phyloP scores from a whole-genome alignment of 2,888 invertebrate species.

The Drosophila pseudotalamancana region DNA sequence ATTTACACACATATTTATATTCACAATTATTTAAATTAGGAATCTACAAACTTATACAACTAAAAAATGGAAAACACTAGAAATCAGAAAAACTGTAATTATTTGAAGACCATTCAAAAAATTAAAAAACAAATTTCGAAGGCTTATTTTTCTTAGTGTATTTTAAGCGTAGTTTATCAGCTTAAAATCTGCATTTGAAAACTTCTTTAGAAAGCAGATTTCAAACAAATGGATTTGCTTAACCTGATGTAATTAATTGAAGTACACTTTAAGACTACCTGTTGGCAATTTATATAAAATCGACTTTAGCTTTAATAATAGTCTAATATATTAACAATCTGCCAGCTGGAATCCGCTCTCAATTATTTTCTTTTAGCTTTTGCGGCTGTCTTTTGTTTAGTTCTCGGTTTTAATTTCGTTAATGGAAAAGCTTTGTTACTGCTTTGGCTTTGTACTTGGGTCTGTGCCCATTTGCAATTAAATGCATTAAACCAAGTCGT shows the following conservation, averaged over 20 bases:
- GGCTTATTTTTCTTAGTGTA: not conserved
- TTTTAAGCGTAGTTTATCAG: not conserved
- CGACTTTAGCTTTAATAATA: slow-evolving; percentile 5
- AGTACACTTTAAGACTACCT: not conserved
- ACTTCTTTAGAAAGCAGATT: not conserved
- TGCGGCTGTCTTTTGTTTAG: slow-evolving; percentile 23
- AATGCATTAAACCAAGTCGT: slow-evolving; percentile 64
- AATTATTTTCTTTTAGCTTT: slow-evolving; percentile 44
- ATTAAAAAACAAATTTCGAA: not conserved
- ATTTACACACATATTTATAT: too few species aligned
- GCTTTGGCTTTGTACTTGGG: slow-evolving; percentile 1
- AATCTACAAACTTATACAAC: too few species aligned
- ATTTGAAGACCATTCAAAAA: too few species aligned
- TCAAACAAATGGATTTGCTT: not conserved
- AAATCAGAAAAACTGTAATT: too few species aligned
- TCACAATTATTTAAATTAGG: too few species aligned
- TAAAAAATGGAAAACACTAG: too few species aligned
- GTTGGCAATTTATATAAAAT: slow-evolving; percentile 7
- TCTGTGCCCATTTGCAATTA: slow-evolving; percentile 52
- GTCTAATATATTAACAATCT: slow-evolving; percentile 12
- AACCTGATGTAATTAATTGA: not conserved
- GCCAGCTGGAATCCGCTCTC: slow-evolving; percentile 29
- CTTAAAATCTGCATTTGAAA: slow-evolving; percentile 15
- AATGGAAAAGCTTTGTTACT: slow-evolving; percentile 51
- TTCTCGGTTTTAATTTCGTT: slow-evolving; percentile 67